Percentiles rank a stretch among this genome's conserved stretches.
These are phyloP conservation scores for Hoplias malabaricus DNA, from an alignment of 2,113 vertebrate genomes.

Conservation along the genomic window DNA sequence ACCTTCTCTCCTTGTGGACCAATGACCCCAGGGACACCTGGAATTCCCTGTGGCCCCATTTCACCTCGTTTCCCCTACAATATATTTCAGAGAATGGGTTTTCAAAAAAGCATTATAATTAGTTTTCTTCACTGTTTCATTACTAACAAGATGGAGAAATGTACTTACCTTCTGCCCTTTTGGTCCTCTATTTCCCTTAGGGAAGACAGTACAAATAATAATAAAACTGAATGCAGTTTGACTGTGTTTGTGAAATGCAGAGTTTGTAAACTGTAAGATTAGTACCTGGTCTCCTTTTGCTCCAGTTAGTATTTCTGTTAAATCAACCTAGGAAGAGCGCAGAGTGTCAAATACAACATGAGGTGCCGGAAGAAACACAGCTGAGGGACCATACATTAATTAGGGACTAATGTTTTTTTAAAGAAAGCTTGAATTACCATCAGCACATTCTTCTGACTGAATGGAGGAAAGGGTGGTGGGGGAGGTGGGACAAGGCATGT, in stretches of 20 bases:
- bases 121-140: not conserved
- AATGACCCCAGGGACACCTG: conserved; percentile 26
- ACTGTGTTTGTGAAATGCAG: not conserved
- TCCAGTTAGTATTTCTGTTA: conserved; percentile 32
- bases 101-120: not conserved
- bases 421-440: conserved; percentile 10
- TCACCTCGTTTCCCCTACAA: conserved; percentile 30
- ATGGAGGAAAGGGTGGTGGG: conserved; percentile 43
- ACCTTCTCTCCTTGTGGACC: conserved; percentile 43
- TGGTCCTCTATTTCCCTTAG: conserved; percentile 35
- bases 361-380: not conserved
- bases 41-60: conserved; percentile 18
- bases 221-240: not conserved
- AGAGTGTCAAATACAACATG: not conserved
- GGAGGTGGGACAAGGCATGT: conserved; percentile 29
- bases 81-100: not conserved
- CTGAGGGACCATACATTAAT: not conserved
- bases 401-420: not conserved
- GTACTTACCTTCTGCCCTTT: conserved; percentile 28
- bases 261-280: not conserved
- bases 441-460: not conserved
- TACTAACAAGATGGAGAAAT: not conserved
- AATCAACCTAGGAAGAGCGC: conserved; percentile 18
- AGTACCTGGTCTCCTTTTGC: conserved; percentile 47
- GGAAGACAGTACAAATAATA: not conserved